Base-by-base conservation (phyloP, 2,113 vertebrate genomes). In the Thomomys bottae region DNA sequence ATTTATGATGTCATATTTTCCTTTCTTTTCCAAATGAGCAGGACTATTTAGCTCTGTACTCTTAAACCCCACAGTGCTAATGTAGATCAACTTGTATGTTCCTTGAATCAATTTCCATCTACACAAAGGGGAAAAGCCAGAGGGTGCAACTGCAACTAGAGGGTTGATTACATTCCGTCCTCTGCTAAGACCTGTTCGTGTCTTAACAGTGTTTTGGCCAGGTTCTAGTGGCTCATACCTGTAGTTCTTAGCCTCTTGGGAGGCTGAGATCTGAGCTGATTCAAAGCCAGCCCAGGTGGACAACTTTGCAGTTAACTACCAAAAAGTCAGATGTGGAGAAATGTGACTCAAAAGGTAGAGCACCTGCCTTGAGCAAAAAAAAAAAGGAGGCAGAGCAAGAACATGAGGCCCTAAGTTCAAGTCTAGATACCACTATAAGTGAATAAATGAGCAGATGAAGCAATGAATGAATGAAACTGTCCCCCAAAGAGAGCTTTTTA, bases 11-110 rank as follows among this genome's bases (percentile, higher is more conserved):
- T 15, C 67, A 54, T 5, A 42, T 87, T 57, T 17, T 11, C 1
- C 14, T 32, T 63, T 82, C 89, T 90, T 86, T 88, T 81, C 45
- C 68, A 49, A 89, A 64, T 80, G 77, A 88, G 36, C 73, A 79
- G 64, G 87, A 85, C 45, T 83, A 82, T 83, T 76, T 93, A 88
- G 36, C 83, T 54, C 42, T 73, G 32, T 59, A 14, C 26, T 86
- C n/a, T 34, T 90, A 84, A 87, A 96, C 82, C 17, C 24, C 54
- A 71, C 5, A 75, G 20, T 66, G n/a, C 49, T 38, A 49, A 1
- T 54, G 32, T 86, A 67, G 28, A 54, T 87, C 90, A 34, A 73
- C 40, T 87, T 79, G 57, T 0, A 26, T 40, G 45, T 84, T 73
- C 67, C 68, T 81, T 84, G 57, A 91, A 77, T 85, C 68, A 68